These are phyloP conservation scores for Biston betularia DNA, from an alignment of 2,888 invertebrate genomes.

Conservation along the genomic window DNA sequence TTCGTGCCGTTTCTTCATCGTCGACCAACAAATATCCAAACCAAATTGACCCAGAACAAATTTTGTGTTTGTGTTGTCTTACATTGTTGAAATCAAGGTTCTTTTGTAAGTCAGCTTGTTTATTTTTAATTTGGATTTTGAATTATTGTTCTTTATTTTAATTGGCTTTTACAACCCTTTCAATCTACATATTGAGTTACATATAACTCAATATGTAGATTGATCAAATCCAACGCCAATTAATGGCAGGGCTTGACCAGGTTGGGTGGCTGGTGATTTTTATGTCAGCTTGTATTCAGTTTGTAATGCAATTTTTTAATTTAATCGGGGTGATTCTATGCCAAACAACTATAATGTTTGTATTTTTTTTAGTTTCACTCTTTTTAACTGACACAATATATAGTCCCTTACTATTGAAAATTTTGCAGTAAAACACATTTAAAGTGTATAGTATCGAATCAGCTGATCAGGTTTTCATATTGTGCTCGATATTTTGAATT, in stretches of 20 bases:
- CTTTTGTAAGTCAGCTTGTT: conserved; percentile 17
- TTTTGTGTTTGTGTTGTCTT: conserved; percentile 14
- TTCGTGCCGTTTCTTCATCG: conserved; percentile 6
- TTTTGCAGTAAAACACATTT: not conserved
- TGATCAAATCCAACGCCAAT: too few species aligned
- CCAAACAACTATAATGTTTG: too few species aligned
- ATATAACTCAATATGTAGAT: conserved; percentile 1
- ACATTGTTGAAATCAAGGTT: conserved; percentile 13
- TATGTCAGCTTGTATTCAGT: too few species aligned
- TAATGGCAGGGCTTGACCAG: too few species aligned
- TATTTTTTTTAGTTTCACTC: not conserved
- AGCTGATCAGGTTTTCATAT: not conserved
- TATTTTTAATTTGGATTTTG: conserved; percentile 15
- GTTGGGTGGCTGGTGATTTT: too few species aligned
- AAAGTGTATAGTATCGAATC: not conserved
- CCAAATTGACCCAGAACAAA: not conserved
- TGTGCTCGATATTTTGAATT: conserved; percentile 64
- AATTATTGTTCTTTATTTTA: conserved; percentile 6
- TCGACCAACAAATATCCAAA: conserved; percentile 1
- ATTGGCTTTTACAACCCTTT: conserved; percentile 13
- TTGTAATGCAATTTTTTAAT: too few species aligned
- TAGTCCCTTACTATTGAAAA: not conserved
- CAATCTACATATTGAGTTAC: not conserved
- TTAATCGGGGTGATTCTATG: too few species aligned
- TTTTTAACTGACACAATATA: not conserved